These are phyloP conservation scores for Drosophila virilis DNA, from an alignment of 1,140 invertebrate species.

Conservation along the genomic window DNA sequence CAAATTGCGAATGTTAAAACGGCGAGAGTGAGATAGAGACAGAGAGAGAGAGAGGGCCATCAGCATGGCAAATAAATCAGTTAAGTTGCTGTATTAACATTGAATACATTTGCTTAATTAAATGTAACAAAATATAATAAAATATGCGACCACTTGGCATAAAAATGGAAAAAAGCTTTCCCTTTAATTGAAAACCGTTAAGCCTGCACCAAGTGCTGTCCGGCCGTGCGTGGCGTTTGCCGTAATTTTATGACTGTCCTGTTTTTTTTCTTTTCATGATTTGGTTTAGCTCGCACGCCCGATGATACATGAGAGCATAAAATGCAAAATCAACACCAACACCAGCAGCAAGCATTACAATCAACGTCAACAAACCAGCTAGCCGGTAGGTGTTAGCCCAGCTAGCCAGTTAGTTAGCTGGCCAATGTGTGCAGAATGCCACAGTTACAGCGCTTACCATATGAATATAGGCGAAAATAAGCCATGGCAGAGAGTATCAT, in stretches of 20 bases:
- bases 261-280: slow-evolving; percentile 60
- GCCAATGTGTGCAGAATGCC: slow-evolving; percentile 4
- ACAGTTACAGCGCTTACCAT: slow-evolving; percentile 1
- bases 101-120: slow-evolving; percentile 82
- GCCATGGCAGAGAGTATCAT: neutral
- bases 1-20: slow-evolving; percentile 71
- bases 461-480: slow-evolving; percentile 8
- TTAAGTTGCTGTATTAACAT: slow-evolving; percentile 82
- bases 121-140: slow-evolving; percentile 55
- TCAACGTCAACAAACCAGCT: slow-evolving; percentile 54
- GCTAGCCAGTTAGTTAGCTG: slow-evolving; percentile 25
- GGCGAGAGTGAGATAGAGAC: slow-evolving; percentile 8
- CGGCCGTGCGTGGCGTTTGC: slow-evolving; percentile 24
- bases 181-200: slow-evolving; percentile 71
- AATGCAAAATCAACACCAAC: slow-evolving; percentile 63
- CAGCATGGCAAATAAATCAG: slow-evolving; percentile 65
- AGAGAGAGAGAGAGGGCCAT: slow-evolving; percentile 5
- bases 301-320: slow-evolving; percentile 61
- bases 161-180: slow-evolving; percentile 62
- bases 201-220: slow-evolving; percentile 18
- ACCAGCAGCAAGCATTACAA: slow-evolving; percentile 67
- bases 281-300: slow-evolving; percentile 53
- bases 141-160: slow-evolving; percentile 34
- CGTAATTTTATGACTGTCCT: slow-evolving; percentile 21
- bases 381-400: slow-evolving; percentile 17